Evolutionary conservation across 2,888 invertebrate genomes (phyloP).

Genomic region (Agonopterix alstromeriana): DNA sequence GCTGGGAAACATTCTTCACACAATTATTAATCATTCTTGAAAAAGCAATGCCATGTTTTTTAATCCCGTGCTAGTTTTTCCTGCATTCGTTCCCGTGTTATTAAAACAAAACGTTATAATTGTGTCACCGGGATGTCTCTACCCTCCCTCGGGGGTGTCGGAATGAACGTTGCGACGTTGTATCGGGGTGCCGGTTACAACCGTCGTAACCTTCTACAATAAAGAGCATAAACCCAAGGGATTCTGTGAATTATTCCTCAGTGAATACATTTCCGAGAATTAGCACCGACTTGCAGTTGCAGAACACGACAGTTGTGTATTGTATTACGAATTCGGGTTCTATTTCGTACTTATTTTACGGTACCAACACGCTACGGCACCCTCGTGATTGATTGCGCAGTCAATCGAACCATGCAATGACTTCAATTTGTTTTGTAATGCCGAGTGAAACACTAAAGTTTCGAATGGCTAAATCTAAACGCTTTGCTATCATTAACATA

Average conservation of each 20-base stretch:
- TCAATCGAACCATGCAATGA: constrained; percentile 7
- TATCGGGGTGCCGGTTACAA: background rate
- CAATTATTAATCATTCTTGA: constrained; percentile 10
- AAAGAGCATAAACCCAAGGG: constrained; percentile 18
- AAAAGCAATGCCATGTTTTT: constrained; percentile 14
- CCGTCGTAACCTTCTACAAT: constrained; percentile 13
- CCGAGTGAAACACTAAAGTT: constrained; percentile 11
- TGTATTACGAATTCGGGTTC: constrained; percentile 13
- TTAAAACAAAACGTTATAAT: constrained; percentile 28
- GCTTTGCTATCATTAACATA: constrained; percentile 18
- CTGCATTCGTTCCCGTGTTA: constrained; percentile 16
- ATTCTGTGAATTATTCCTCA: constrained; percentile 31
- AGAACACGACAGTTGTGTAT: constrained; percentile 9
- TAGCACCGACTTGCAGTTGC: constrained; percentile 11
- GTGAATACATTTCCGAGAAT: constrained; percentile 32
- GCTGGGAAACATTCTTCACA: constrained; percentile 28
- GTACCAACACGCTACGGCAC: constrained; percentile 1
- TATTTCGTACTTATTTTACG: constrained; percentile 9
- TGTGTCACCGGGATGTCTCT: constrained; percentile 7
- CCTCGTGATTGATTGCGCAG: constrained; percentile 16
- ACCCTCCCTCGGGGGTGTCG: background rate
- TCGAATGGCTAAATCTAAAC: constrained; percentile 14
- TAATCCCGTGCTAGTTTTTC: constrained; percentile 9
- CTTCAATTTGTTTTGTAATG: background rate
- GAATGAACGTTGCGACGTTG: background rate